Evolutionary conservation across 2,888 invertebrate genomes (phyloP), one percentile per base, ranked within the genome.

Genomic region (Scaptomyza caliginosa): DNA sequence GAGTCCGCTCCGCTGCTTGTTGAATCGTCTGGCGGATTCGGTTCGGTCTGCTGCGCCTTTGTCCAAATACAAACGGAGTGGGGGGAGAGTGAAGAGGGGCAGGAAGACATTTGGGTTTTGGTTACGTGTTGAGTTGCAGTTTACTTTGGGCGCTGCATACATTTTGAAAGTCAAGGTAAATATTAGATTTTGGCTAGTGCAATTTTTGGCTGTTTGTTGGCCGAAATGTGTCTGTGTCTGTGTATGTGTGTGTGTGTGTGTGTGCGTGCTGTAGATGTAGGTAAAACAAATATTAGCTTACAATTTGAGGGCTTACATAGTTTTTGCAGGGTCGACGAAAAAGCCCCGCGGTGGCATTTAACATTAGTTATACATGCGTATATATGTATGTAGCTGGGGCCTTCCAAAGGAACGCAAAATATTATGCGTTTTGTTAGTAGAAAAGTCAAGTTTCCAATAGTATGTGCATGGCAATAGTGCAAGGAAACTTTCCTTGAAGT

Each of bases 111-210:
- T n/a, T n/a, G 13, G 21, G 7, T 11, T 43, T 39, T 21, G 63
- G 58, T 49, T 21, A 63, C 76, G 72, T 74, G 67, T 83, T 68
- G 74, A 77, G 84, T 63, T 83, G 71, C 80, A 77, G 77, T 83
- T 86, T 67, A 80, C 86, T 73, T 80, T 83, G 62, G 62, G 56
- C 76, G 52, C 71, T 51, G 74, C 76, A 76, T 76, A 76, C 74
- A 72, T 75, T 75, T 76, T 66, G 84, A 82, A 82, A 82, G 81
- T 82, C 84, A 82, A 86, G 86, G 81, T 86, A 82, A 82, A 82
- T 82, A 82, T 82, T 82, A 83, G 84, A 86, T 86, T 83, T 83
- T 77, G 52, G 79, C 68, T 83, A 80, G 74, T 77, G 52, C 63
- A 83, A 80, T 80, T 81, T 79, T 84, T 69, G 83, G 46, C 72